Evolutionary conservation across 1,140 invertebrate genomes (phyloP), one percentile per base, ranked within the genome.

Genomic region (Sesamia nonagrioides): DNA sequence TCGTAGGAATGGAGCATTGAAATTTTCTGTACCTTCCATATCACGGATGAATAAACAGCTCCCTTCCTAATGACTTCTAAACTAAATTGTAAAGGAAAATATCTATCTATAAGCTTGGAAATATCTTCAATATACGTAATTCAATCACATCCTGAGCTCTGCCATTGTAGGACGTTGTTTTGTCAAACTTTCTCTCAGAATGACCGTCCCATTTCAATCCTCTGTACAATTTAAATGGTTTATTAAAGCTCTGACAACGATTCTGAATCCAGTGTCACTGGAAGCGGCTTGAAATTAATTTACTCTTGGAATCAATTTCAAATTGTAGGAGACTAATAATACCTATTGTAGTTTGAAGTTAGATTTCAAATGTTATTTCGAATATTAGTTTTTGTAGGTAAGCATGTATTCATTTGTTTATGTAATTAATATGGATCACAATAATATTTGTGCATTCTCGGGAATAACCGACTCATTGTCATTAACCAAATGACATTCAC

Each of bases 141-240:
- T 42, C 17, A 66, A 66, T 66, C 35, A 11, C 17, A 11, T 27
- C 27, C 27, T 27, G 27, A 27, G 27, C 18, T 21, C 8, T 56
- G 60, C 60, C 17, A 40, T 63, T 63, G 60, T 63, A 7, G 0
- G n/a, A 66, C 17, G 6, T 11, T 42, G 61, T 18, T 66, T 66
- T 66, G 61, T 66, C 37, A 66, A 63, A 66, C 15, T 66, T 66
- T 0, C 37, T 17, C 11, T 9, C 18, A 66, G 5, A 66, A 66
- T 66, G 61, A 66, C 37, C 61, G 40, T 63, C n/a, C 37, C 18
- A 42, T 66, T 66, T 66, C 61, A 66, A 17, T 66, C 11, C 17
- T 13, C n/a, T 4, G 9, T 42, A 66, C 37, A 42, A 42, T 42
- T 27, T 66, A 42, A 66, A 66, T 42, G n/a, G 61, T 5, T 5